Base-by-base conservation (phyloP, 2,888 invertebrate genomes). In the Timema podura region DNA sequence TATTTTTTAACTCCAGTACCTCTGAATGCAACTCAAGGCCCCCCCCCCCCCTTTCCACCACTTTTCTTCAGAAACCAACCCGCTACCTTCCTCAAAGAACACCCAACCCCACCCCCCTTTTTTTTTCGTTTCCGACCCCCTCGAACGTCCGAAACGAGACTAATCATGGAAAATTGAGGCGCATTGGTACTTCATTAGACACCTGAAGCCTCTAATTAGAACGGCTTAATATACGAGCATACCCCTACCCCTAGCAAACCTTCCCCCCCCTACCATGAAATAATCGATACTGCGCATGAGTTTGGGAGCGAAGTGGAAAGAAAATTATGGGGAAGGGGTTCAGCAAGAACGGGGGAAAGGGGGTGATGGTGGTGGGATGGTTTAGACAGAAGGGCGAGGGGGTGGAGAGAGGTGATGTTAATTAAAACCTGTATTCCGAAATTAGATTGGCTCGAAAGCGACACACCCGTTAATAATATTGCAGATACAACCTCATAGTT, bases 381-480 rank as follows among this genome's bases (percentile, higher is more conserved):
- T 16, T 61, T 61, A n/a, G 61, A 61, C 11, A 30, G 30, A 11
- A 5, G 30, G 45, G 59, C 11, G 46, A 1, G 61, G 64, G 11
- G 64, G 11, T 5, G 16, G 48, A 49, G 51, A 48, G 54, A 47
- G 48, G 64, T 15, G 65, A 65, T 54, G 54, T 57, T 67, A 70
- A 70, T 70, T 67, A 70, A 70, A 67, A 70, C 70, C 47, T 67
- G 57, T 61, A 61, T 61, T 45, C 61, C 48, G 59, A 68, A 68
- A 68, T 68, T 68, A 59, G 15, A 47, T 68, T 59, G 54, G 59
- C 59, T 15, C 44, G 59, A 13, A 57, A 59, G 45, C 61, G 61
- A 61, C 61, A 61, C 61, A 10, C 10, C 61, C 5, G 61, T 45
- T 61, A 45, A 61, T 61, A 61, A 61, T 61, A 45, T 61, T 61